phyloP scores from a whole-genome alignment of 2,888 invertebrate species.

The Xanthorhoe designata region DNA sequence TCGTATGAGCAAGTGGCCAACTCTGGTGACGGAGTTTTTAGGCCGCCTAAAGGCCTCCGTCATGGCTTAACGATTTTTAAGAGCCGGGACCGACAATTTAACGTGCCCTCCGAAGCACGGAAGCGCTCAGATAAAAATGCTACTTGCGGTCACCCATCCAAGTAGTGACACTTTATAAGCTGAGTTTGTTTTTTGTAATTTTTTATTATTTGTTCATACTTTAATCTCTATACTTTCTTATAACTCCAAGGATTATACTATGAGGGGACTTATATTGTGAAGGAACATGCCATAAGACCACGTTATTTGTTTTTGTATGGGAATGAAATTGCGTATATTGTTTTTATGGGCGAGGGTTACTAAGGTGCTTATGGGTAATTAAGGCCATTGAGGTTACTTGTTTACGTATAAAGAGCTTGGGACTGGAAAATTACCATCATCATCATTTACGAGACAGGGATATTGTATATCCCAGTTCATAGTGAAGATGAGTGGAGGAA shows the following conservation, averaged over 20 bases:
- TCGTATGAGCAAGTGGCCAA: no score
- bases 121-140: no score
- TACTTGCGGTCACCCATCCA: no score
- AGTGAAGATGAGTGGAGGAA: no score
- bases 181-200: no score
- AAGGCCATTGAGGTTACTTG: conserved; percentile 3
- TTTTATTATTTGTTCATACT: conserved; percentile 4
- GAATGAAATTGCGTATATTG: conserved; percentile 27
- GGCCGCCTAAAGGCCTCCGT: no score
- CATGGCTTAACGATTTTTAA: no score
- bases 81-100: no score
- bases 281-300: conserved; percentile 27
- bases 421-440: neutral
- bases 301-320: conserved; percentile 34
- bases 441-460: neutral
- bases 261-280: conserved; percentile 20
- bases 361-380: conserved; percentile 16
- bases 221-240: neutral
- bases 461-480: no score
- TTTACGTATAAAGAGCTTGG: conserved; percentile 8
- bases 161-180: no score
- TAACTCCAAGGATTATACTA: conserved; percentile 8
- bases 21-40: no score
- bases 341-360: conserved; percentile 19
- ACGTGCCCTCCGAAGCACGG: no score